Base-by-base conservation (phyloP, 2,113 vertebrate genomes). In the Chaetodon trifascialis region DNA sequence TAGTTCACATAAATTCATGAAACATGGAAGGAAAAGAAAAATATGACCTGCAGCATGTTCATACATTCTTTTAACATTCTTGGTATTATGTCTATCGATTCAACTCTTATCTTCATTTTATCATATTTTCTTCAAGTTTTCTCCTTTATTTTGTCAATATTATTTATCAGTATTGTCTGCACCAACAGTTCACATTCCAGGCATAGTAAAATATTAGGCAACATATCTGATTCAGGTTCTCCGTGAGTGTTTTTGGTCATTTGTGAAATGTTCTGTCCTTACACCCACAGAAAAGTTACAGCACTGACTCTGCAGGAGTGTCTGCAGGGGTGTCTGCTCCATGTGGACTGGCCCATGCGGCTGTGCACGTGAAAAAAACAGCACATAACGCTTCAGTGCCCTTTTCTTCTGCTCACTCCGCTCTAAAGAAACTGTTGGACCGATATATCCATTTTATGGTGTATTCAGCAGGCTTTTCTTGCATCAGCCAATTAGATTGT, bases 281-380 rank as follows among this genome's bases (percentile, higher is more conserved):
- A 12, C 2, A 36, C 9, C 16, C 19, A 25, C 38, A 78, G 25
- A 34, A 73, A 65, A 15, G 34, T 19, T 59, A 0, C 47, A 36
- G 17, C 25, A 10, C 51, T 72, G 40, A 44, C 69, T 30, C 30
- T 30, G 30, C 30, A 30, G 30, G 30, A 30, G 30, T 30, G 30
- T 60, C 65, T 79, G 72, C 59, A 64, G 59, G 34, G 34, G 62
- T 21, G 17, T 67, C 17, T 80, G 44, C 46, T 66, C 44, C 76
- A 23, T 77, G 70, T 84, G 64, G 63, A 49, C 42, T 15, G 21
- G 11, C 21, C 30, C 85, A 83, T 23, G 1, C 25, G 4, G 25
- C 58, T 52, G 23, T 21, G 56, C 85, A 91, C 34, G 65, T 91
- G 86, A 88, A 74, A 63, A 38, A 46, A 4, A 12, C 12, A 60